Percentiles rank a stretch among this genome's conserved stretches.
These are phyloP conservation scores for Chiloscyllium punctatum DNA, from an alignment of 2,797 vertebrate species.

Conservation along the genomic window DNA sequence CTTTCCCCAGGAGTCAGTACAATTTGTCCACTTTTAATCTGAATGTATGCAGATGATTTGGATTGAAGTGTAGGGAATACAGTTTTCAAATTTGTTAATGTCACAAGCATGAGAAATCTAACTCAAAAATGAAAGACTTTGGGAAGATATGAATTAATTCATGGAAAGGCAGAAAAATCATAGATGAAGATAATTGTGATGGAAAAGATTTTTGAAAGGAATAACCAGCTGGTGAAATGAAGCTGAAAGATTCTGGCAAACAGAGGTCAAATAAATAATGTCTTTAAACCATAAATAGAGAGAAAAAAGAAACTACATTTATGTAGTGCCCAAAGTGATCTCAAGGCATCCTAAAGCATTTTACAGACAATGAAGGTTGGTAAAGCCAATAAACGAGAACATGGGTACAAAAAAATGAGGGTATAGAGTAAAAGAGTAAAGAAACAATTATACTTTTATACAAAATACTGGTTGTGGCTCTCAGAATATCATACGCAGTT, in stretches of 20 bases:
- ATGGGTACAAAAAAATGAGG: not conserved
- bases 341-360: not conserved
- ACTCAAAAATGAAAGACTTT: not conserved
- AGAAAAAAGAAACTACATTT: too few relatives aligned
- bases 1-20: not conserved
- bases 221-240: not conserved
- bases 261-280: not conserved
- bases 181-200: not conserved
- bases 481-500: too few relatives aligned
- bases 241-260: not conserved
- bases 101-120: not conserved
- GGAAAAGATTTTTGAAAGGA: not conserved
- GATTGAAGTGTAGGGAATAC: not conserved
- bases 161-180: not conserved
- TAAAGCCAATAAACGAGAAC: not conserved
- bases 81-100: not conserved
- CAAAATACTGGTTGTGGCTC: not conserved
- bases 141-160: not conserved
- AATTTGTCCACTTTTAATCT: not conserved
- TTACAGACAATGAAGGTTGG: not conserved
- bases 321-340: too few relatives aligned
- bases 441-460: not conserved
- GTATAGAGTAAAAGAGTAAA: not conserved
- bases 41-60: not conserved
- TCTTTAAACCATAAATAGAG: not conserved